Evolutionary conservation across 2,113 vertebrate genomes (phyloP).

Genomic region (Colistium nudipinnis): DNA sequence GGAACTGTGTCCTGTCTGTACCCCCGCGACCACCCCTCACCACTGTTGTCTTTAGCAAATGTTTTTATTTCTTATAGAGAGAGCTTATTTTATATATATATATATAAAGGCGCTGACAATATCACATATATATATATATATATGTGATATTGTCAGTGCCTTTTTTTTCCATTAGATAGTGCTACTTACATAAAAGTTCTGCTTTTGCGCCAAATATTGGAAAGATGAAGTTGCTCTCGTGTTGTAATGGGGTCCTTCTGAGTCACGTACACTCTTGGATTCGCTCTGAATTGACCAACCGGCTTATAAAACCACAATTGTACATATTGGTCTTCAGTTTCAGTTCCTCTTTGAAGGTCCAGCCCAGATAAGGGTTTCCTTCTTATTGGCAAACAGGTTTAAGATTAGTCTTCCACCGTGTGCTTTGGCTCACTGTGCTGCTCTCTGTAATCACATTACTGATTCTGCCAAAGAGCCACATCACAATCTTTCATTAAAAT

Average conservation of each 20-base stretch:
- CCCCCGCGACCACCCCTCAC: conserved; percentile 43
- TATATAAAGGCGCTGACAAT: no score
- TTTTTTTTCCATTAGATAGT: background rate
- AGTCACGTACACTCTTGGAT: conserved; percentile 37
- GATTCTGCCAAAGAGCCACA: conserved; percentile 69
- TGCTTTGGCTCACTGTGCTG: conserved; percentile 61
- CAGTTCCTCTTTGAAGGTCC: conserved; percentile 11
- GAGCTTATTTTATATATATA: no score
- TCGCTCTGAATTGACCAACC: conserved; percentile 29
- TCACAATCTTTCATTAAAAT: conserved; percentile 80
- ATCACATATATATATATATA: no score
- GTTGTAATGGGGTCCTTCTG: background rate
- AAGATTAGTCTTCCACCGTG: conserved; percentile 46
- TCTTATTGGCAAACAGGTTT: conserved; percentile 47
- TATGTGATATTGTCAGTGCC: background rate
- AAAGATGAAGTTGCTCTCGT: background rate
- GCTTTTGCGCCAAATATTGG: conserved; percentile 5
- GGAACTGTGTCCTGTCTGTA: conserved; percentile 65
- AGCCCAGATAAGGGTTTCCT: conserved; percentile 11
- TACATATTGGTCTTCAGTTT: conserved; percentile 12
- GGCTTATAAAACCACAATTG: conserved; percentile 7
- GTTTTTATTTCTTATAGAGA: background rate
- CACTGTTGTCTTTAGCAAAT: conserved; percentile 30
- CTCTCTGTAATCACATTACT: conserved; percentile 64
- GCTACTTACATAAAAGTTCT: background rate